Conservation (phyloP, 2,113 vertebrate genomes). For the Numida meleagris region DNA sequence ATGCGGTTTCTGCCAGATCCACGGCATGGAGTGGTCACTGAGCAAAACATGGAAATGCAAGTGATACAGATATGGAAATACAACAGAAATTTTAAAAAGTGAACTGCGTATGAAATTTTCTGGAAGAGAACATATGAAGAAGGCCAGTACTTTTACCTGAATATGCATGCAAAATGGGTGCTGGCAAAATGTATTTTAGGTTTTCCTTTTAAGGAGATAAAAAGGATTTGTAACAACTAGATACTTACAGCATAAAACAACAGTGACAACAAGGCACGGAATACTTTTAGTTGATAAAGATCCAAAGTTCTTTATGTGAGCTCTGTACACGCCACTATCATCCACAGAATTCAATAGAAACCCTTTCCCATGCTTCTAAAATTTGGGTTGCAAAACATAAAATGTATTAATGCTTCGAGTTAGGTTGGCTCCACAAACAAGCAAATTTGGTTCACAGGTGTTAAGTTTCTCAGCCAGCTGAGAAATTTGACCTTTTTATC, state of each 20-base stretch:
- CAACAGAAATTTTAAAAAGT: background rate
- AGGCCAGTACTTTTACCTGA: background rate
- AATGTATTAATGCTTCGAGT: background rate
- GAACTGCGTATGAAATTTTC: background rate
- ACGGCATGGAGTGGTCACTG: background rate
- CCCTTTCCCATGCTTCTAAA: background rate
- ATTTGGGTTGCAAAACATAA: background rate
- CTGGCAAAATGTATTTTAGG: background rate
- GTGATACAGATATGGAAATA: background rate
- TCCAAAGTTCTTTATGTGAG: background rate
- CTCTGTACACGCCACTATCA: accelerated
- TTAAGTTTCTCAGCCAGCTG: background rate
- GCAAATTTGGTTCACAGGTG: background rate
- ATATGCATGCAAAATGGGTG: background rate
- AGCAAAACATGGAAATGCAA: background rate
- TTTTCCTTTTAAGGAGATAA: background rate
- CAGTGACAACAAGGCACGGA: background rate
- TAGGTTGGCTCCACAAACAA: background rate
- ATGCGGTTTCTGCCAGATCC: background rate
- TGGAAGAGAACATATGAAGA: background rate
- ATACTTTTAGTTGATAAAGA: background rate
- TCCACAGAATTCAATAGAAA: background rate
- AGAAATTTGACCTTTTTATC: background rate
- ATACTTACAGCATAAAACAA: background rate
- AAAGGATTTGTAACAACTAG: background rate